These are phyloP conservation scores for Cinclus cinclus DNA, from an alignment of 2,113 vertebrate genomes.

Conservation along the genomic window DNA sequence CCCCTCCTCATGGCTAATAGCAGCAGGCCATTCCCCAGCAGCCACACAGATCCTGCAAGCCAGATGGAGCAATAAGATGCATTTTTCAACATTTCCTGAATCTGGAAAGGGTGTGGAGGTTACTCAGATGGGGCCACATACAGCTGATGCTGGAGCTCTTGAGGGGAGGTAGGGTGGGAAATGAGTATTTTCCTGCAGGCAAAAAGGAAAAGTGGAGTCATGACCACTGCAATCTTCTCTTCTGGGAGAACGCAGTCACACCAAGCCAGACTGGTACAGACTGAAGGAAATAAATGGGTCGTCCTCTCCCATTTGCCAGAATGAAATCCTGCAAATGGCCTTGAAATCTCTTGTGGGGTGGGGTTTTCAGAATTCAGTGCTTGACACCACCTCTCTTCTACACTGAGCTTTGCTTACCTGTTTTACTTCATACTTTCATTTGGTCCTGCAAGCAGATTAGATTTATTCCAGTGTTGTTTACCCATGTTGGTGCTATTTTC, in stretches of 20 bases:
- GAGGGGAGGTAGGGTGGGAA: neutral
- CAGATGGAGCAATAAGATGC: neutral
- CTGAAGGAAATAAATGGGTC: neutral
- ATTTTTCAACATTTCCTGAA: neutral
- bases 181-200: neutral
- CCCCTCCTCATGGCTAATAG: accelerated
- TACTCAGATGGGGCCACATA: neutral
- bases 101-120: neutral
- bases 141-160: neutral
- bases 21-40: neutral
- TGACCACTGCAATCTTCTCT: accelerated
- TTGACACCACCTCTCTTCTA: neutral
- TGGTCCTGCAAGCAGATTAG: neutral
- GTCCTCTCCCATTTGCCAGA: neutral
- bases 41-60: neutral
- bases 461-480: neutral
- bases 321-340: neutral
- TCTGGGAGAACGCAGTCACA: neutral
- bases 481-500: neutral
- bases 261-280: neutral
- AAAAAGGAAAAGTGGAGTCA: neutral
- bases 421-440: neutral
- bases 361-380: neutral
- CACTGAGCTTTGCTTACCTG: accelerated
- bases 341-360: neutral